Evolutionary conservation across 2,797 vertebrate species (phyloP).

Genomic region (Semotilus atromaculatus): DNA sequence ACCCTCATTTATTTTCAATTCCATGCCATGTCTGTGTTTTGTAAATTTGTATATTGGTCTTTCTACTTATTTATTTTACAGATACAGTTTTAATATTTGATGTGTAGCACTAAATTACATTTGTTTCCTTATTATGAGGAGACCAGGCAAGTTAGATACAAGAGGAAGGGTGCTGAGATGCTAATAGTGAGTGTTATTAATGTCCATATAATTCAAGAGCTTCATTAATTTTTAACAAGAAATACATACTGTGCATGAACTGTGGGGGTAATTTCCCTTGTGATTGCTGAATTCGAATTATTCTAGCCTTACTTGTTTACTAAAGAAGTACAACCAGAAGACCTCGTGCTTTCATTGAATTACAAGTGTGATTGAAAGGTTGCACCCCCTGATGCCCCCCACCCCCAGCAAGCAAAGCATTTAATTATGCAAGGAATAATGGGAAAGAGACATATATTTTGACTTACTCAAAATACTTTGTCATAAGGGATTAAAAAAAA

Average conservation of each 20-base stretch:
- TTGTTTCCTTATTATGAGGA: constrained; percentile 69
- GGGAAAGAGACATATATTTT: constrained; percentile 53
- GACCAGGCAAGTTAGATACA: background rate
- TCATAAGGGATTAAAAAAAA: background rate
- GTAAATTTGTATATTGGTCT: constrained; percentile 83
- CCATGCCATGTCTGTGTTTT: constrained; percentile 79
- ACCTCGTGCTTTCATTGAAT: constrained; percentile 69
- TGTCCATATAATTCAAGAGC: constrained; percentile 55
- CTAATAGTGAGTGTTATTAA: constrained; percentile 75
- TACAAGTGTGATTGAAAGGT: constrained; percentile 66
- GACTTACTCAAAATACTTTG: constrained; percentile 13
- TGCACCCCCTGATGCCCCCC: background rate
- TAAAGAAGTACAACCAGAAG: constrained; percentile 59
- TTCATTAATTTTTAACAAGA: constrained; percentile 65
- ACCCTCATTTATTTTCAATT: constrained; percentile 81
- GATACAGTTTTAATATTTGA: constrained; percentile 83
- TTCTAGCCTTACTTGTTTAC: constrained; percentile 60
- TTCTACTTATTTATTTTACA: constrained; percentile 84
- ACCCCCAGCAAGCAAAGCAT: constrained; percentile 65
- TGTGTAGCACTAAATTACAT: constrained; percentile 79
- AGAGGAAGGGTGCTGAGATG: constrained; percentile 76
- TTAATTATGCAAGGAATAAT: constrained; percentile 65
- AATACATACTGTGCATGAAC: constrained; percentile 76
- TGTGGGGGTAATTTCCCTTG: constrained; percentile 72
- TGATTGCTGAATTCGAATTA: constrained; percentile 68